Conservation (phyloP, 2,113 vertebrate species). For the Taurulus bubalis region DNA sequence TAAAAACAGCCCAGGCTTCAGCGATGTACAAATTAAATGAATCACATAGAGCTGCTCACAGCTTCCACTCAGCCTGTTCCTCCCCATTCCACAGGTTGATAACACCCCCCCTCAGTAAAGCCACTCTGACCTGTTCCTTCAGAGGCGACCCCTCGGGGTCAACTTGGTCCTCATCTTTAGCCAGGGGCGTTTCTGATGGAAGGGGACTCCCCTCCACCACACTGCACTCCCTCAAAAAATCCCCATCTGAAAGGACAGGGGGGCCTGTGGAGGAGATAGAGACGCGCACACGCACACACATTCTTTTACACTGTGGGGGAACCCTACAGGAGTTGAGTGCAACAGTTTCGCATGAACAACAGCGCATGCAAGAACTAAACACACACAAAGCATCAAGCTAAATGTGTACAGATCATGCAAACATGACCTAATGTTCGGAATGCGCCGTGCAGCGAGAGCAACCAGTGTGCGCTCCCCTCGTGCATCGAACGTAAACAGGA, state of each 20-base stretch:
- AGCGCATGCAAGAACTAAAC: not conserved
- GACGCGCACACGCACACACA: not conserved
- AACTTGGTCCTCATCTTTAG: conserved; percentile 36
- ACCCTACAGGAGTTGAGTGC: not conserved
- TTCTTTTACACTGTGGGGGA: conserved; percentile 17
- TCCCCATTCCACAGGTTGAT: not conserved
- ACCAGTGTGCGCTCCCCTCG: not conserved
- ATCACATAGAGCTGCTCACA: not conserved
- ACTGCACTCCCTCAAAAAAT: conserved; percentile 14
- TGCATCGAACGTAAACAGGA: conserved; percentile 34
- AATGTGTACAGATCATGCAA: not conserved
- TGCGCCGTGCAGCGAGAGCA: not conserved
- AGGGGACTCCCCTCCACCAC: conserved; percentile 23
- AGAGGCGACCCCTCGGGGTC: conserved; percentile 37
- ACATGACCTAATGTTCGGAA: not conserved
- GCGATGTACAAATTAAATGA: too few species aligned
- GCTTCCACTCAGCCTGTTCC: not conserved
- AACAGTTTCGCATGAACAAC: not conserved
- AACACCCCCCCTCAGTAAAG: not conserved
- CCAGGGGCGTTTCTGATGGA: conserved; percentile 19
- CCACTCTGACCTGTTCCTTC: conserved; percentile 65
- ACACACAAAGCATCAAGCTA: not conserved
- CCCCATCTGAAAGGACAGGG: conserved; percentile 3
- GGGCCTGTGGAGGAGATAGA: conserved; percentile 27
- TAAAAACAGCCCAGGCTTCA: too few species aligned